Percentiles rank a stretch among this genome's conserved stretches.
Conservation (phyloP, 2,113 vertebrate genomes). For the Phycodurus eques region DNA sequence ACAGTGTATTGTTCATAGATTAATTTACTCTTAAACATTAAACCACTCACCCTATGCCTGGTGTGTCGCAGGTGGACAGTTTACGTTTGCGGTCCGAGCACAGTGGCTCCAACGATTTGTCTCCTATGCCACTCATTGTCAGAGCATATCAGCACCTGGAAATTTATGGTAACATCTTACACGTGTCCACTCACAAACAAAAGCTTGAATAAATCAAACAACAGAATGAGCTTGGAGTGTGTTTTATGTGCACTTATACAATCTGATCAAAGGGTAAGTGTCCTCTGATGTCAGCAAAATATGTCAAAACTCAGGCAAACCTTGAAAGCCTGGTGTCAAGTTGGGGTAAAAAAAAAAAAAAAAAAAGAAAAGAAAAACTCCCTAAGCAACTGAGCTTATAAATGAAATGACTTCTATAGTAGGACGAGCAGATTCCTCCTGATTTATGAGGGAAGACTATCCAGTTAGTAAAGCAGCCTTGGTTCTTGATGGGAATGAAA, state of each 20-base stretch:
- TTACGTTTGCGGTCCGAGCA: conserved; percentile 91
- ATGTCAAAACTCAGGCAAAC: conserved; percentile 10
- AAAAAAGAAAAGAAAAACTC: conserved; percentile 10
- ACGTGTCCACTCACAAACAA: background rate
- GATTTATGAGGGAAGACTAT: conserved; percentile 45
- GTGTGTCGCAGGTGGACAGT: conserved; percentile 86
- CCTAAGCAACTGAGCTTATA: conserved; percentile 6
- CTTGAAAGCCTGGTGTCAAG: conserved; percentile 17
- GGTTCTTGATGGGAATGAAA: conserved; percentile 59
- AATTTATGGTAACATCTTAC: background rate
- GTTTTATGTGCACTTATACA: background rate
- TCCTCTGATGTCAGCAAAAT: conserved; percentile 9
- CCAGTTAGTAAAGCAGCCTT: conserved; percentile 53
- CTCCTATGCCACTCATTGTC: conserved; percentile 93
- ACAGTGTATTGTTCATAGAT: background rate
- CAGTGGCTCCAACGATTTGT: conserved; percentile 86
- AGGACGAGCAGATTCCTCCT: conserved; percentile 33
- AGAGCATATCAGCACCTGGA: conserved; percentile 86
- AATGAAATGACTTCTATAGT: conserved; percentile 30
- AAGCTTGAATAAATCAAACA: background rate
- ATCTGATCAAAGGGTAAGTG: conserved; percentile 14
- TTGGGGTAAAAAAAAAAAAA: background rate
- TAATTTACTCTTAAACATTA: background rate
- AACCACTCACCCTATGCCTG: conserved; percentile 80
- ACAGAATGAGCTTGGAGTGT: background rate